Conservation (phyloP, 1,140 invertebrate species). For the Drosophila burlai region DNA sequence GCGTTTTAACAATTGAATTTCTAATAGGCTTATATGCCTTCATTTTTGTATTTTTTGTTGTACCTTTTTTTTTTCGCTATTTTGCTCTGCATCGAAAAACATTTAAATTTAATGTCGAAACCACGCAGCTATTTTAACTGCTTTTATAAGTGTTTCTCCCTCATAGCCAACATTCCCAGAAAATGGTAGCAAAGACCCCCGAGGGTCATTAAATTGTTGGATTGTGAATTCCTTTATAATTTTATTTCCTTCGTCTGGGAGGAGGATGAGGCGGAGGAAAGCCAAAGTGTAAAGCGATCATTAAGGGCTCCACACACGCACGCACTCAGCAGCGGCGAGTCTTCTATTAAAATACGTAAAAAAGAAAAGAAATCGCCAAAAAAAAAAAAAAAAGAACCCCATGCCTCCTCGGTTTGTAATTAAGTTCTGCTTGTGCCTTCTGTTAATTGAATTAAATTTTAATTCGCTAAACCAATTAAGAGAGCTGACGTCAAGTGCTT, state of each 20-base stretch:
- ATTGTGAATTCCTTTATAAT: constrained; percentile 5
- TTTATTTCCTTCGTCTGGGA: background rate
- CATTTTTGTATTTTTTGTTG: background rate
- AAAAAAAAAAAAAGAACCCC: background rate
- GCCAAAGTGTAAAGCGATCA: constrained; percentile 61
- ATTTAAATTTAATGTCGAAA: constrained; percentile 81
- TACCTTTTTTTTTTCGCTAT: background rate
- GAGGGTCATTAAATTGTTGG: constrained; percentile 47
- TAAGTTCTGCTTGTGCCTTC: constrained; percentile 27
- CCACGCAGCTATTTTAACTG: constrained; percentile 41
- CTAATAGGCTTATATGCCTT: constrained; percentile 67
- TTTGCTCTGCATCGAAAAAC: constrained; percentile 66
- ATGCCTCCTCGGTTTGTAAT: constrained; percentile 20
- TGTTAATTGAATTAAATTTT: constrained; percentile 80
- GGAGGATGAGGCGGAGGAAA: background rate
- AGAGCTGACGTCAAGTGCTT: constrained; percentile 36
- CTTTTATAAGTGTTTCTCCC: constrained; percentile 15
- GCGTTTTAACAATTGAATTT: constrained; percentile 74
- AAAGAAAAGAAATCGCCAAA: constrained; percentile 7
- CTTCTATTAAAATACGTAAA: background rate
- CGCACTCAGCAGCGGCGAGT: background rate
- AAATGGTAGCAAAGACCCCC: constrained; percentile 34
- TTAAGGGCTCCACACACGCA: constrained; percentile 43
- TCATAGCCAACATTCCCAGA: constrained; percentile 47
- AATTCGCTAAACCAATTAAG: constrained; percentile 71